These are phyloP conservation scores for Thunnus maccoyii DNA, from an alignment of 2,113 vertebrate species.

Conservation along the genomic window DNA sequence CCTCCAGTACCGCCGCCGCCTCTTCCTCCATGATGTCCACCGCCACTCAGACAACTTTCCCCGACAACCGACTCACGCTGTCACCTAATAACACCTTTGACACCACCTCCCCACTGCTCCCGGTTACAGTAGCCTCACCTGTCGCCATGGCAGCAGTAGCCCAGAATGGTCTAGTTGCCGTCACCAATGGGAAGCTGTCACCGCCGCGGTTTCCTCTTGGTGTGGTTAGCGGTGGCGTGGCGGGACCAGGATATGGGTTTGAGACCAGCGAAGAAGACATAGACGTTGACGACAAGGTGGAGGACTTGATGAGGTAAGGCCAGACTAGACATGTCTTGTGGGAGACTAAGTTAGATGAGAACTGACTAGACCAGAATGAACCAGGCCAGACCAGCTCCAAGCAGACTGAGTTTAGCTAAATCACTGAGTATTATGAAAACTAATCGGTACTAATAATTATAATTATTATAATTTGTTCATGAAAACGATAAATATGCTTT, in stretches of 20 bases:
- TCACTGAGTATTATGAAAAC: too few relatives aligned
- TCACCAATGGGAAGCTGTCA: conserved; percentile 95
- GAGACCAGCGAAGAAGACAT: conserved; percentile 94
- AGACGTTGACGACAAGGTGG: conserved; percentile 97
- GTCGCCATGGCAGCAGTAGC: conserved; percentile 72
- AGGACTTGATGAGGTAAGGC: conserved; percentile 96
- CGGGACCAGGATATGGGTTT: conserved; percentile 90
- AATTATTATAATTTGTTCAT: not conserved
- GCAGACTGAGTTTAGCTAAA: too few relatives aligned
- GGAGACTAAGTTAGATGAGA: not conserved
- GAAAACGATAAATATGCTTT: not conserved
- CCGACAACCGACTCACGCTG: conserved; percentile 85
- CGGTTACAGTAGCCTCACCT: conserved; percentile 76
- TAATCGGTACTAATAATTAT: not conserved
- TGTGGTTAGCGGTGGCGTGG: conserved; percentile 73
- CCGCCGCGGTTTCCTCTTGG: conserved; percentile 92
- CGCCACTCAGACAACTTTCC: conserved; percentile 94
- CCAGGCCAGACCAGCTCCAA: not conserved
- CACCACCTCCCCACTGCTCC: conserved; percentile 92
- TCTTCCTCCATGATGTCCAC: conserved; percentile 86
- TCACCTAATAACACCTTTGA: conserved; percentile 92
- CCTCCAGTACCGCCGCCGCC: conserved; percentile 80
- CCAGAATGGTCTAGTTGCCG: conserved; percentile 89
- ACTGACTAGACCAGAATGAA: not conserved
- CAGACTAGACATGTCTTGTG: not conserved